Conservation (phyloP, 1,140 invertebrate genomes). For the Lethrus apterus region DNA sequence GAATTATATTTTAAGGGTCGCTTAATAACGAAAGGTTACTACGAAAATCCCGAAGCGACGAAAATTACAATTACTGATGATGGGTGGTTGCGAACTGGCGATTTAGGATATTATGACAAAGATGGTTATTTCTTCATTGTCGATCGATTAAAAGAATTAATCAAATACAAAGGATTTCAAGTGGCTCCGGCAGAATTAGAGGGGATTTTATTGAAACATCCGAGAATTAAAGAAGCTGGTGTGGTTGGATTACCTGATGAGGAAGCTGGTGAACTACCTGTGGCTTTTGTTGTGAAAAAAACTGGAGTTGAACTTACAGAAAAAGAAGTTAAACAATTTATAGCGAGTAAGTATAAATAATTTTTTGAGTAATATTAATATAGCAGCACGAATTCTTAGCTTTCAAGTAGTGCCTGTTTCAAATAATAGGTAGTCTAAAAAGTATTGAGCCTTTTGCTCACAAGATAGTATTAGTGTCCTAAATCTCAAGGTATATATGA, state of each 20-base stretch:
- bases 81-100: constrained; percentile 77
- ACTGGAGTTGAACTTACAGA: constrained; percentile 40
- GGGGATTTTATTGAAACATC: constrained; percentile 56
- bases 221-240: constrained; percentile 57
- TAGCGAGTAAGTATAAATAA: constrained; percentile 42
- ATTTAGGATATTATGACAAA: constrained; percentile 71
- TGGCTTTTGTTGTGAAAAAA: constrained; percentile 59
- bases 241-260: constrained; percentile 63
- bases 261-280: constrained; percentile 58
- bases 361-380: too few relatives aligned
- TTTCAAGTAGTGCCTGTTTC: too few relatives aligned
- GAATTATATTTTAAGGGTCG: constrained; percentile 61
- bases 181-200: constrained; percentile 59
- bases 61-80: constrained; percentile 57
- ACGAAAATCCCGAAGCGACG: constrained; percentile 63
- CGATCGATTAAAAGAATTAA: constrained; percentile 82
- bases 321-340: constrained; percentile 44
- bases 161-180: constrained; percentile 74
- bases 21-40: constrained; percentile 57
- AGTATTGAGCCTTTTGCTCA: too few relatives aligned
- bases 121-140: constrained; percentile 67
- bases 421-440: too few relatives aligned
- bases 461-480: too few relatives aligned
- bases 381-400: too few relatives aligned
- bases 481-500: too few relatives aligned